Evolutionary conservation across 2,797 vertebrate genomes (phyloP), one percentile per base, ranked within the genome.

Genomic region (Platalea minor): DNA sequence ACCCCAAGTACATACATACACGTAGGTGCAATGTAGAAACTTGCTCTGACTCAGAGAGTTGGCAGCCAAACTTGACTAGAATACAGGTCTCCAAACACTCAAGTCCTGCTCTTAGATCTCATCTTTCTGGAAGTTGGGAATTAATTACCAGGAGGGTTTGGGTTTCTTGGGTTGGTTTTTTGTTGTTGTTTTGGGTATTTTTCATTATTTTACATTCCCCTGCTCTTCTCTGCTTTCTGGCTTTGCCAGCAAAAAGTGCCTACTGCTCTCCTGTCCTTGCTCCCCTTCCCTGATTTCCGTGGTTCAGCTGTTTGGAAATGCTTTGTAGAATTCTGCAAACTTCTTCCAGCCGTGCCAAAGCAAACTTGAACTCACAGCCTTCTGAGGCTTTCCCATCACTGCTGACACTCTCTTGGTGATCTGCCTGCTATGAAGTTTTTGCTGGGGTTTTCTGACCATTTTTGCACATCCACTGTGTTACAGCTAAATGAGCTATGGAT

Each of bases 361-460:
- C 79, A 96, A 97, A 97, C 92, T 96, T 94, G 93, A 96, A 96
- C 95, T 97, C 73, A 5, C 24, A 90, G 73, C 54, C 82, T 81
- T 95, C 84, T 45, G 92, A 96, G 94, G 94, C 91, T 97, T 97
- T 97, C 92, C 85, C 93, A 90, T 94, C 94, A 76, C 43, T 88
- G 67, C 93, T 93, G 85, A 96, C 79, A 81, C 48, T 83, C 45
- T 83, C 26, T 95, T 95, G 92, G 81, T 95, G 85, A 92, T 85
- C 46, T 92, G 94, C 89, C 94, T 92, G 91, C 76, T 85, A 16
- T 53, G 37, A 77, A 88, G 73, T 46, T 96, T 89, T 92, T 91
- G 73, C 87, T 93, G 73, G 89, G 73, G 69, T 92, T 94, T 94
- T 97, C 91, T 96, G 76, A 88, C 87, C 85, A 88, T 93, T 94